Conservation (phyloP, 2,888 invertebrate genomes). For the Dicyrtoma fusca region DNA sequence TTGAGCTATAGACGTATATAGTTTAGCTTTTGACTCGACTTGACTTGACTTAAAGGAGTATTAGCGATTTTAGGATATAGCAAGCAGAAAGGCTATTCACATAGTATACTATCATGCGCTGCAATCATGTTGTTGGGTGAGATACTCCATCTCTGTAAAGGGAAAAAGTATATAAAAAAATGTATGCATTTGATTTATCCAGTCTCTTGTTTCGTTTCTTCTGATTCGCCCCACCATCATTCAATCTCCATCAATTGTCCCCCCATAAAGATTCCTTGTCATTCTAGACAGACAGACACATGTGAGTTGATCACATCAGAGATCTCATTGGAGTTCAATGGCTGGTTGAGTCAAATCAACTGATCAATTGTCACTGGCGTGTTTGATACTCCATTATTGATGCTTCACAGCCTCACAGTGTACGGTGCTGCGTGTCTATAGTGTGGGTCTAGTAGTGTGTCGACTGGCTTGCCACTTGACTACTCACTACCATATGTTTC, state of each 20-base stretch:
- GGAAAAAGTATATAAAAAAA: too few relatives aligned
- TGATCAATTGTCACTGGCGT: conserved; percentile 29
- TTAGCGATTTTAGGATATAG: too few relatives aligned
- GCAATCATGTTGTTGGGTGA: too few relatives aligned
- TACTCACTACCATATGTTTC: neutral
- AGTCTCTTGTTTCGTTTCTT: neutral
- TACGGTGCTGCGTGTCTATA: too few relatives aligned
- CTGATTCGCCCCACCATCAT: neutral
- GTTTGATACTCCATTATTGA: conserved; percentile 27
- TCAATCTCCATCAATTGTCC: conserved; percentile 29
- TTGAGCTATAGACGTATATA: too few relatives aligned
- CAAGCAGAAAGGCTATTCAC: too few relatives aligned
- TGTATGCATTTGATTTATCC: too few relatives aligned
- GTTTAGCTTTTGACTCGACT: too few relatives aligned
- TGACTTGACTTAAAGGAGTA: too few relatives aligned
- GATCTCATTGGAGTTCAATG: conserved; percentile 32
- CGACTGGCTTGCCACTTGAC: neutral
- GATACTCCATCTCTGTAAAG: too few relatives aligned
- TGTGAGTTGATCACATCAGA: neutral
- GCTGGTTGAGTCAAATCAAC: conserved; percentile 34
- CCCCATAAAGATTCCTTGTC: conserved; percentile 21
- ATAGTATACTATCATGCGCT: too few relatives aligned
- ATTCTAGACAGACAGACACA: neutral
- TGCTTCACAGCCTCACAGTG: conserved; percentile 17
- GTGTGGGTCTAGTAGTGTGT: neutral